Evolutionary conservation across 2,113 vertebrate species (phyloP).

Genomic region (Rhinolophus sinicus): DNA sequence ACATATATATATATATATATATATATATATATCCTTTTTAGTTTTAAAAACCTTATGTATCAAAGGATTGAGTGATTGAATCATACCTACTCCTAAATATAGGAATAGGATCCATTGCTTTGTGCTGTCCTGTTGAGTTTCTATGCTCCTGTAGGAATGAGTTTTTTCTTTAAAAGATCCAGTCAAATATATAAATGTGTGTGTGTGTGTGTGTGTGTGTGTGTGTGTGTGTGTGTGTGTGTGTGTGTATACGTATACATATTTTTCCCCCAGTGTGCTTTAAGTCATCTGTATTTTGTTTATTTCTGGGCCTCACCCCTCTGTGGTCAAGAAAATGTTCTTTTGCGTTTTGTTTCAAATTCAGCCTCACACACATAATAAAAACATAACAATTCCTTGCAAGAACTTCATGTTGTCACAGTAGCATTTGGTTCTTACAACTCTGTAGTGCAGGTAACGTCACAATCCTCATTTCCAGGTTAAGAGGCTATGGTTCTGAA

Average conservation of each 20-base stretch:
- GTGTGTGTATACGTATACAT: too few relatives aligned
- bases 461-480: not conserved
- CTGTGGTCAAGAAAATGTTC: not conserved
- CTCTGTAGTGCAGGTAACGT: not conserved
- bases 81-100: not conserved
- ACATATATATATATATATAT: too few relatives aligned
- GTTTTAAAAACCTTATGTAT: not conserved
- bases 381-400: not conserved
- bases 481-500: not conserved
- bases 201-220: too few relatives aligned
- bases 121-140: not conserved
- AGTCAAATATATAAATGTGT: not conserved
- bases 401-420: not conserved
- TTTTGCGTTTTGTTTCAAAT: not conserved
- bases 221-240: too few relatives aligned
- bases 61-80: not conserved
- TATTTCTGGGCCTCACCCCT: not conserved
- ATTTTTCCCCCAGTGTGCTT: not conserved
- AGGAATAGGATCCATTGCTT: not conserved
- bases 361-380: not conserved
- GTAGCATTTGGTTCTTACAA: not conserved
- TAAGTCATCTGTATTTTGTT: not conserved
- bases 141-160: not conserved
- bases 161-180: not conserved
- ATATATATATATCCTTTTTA: not conserved